Evolutionary conservation across 1,140 invertebrate species (phyloP).

Genomic region (Teleogryllus occipitalis): DNA sequence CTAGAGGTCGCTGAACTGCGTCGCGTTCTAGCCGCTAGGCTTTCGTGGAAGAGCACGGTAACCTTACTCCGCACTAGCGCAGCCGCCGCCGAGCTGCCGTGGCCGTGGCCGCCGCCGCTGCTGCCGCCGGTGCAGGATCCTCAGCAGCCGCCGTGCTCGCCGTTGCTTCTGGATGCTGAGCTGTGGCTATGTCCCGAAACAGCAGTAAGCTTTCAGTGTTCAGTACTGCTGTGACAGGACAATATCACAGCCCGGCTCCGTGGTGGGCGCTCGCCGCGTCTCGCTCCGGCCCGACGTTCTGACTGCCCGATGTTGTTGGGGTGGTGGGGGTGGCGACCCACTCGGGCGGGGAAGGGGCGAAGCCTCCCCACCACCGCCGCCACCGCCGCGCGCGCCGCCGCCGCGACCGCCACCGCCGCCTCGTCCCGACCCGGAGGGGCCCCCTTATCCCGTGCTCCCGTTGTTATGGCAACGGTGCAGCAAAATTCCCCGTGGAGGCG

Average conservation of each 20-base stretch:
- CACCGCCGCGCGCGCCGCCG: conserved; percentile 23
- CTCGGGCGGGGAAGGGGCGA: conserved; percentile 28
- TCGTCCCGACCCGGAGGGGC: background rate
- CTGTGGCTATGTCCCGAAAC: conserved; percentile 71
- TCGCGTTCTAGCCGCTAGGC: too few relatives aligned
- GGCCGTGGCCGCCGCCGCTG: background rate
- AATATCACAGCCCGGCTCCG: conserved; percentile 63
- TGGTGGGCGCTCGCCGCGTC: conserved; percentile 20
- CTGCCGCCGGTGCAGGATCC: background rate
- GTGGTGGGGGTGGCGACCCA: conserved; percentile 21
- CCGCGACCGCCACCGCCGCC: conserved; percentile 22
- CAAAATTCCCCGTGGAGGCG: background rate
- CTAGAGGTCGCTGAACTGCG: too few relatives aligned
- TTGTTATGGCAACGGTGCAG: conserved; percentile 12
- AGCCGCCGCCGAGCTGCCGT: too few relatives aligned
- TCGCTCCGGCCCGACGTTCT: conserved; percentile 8
- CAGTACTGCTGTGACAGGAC: conserved; percentile 91
- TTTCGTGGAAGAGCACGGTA: too few relatives aligned
- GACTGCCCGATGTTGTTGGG: conserved; percentile 18
- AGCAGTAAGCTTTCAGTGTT: conserved; percentile 61
- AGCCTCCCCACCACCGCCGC: conserved; percentile 10
- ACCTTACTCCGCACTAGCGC: too few relatives aligned
- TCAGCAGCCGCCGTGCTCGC: too few relatives aligned
- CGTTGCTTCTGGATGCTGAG: background rate
- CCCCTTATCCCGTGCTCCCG: conserved; percentile 5